phyloP scores from a whole-genome alignment of 1,140 invertebrate species.

The Papilio polyxenes region DNA sequence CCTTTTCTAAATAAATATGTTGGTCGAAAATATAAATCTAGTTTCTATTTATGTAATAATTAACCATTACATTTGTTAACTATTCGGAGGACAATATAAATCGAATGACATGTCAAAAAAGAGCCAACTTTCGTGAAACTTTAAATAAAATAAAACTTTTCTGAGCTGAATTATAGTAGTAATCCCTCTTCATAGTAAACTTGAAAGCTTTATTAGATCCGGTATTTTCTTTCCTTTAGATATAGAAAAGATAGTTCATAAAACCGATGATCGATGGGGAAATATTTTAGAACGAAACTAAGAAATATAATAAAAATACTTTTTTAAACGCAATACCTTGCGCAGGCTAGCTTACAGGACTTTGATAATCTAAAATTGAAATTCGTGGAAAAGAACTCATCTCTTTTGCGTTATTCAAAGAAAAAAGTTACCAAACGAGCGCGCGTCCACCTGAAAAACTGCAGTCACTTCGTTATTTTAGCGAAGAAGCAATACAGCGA shows the following conservation, averaged over 20 bases:
- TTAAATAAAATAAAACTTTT: not conserved
- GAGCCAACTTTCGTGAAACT: no score
- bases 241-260: not conserved
- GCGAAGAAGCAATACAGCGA: no score
- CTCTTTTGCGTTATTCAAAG: no score
- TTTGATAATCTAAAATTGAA: no score
- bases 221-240: not conserved
- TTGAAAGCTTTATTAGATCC: not conserved
- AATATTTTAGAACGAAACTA: not conserved
- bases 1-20: not conserved
- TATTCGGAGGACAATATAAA: no score
- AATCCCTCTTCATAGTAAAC: conserved; percentile 4
- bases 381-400: no score
- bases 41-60: not conserved
- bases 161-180: not conserved
- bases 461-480: no score
- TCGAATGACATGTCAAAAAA: no score
- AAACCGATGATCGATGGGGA: conserved; percentile 16
- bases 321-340: not conserved
- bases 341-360: no score
- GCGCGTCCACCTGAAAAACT: no score
- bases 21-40: not conserved
- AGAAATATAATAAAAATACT: not conserved
- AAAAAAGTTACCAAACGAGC: no score
- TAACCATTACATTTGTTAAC: no score